phyloP scores from a whole-genome alignment of 1,140 invertebrate species.

The Drosophila burlai region DNA sequence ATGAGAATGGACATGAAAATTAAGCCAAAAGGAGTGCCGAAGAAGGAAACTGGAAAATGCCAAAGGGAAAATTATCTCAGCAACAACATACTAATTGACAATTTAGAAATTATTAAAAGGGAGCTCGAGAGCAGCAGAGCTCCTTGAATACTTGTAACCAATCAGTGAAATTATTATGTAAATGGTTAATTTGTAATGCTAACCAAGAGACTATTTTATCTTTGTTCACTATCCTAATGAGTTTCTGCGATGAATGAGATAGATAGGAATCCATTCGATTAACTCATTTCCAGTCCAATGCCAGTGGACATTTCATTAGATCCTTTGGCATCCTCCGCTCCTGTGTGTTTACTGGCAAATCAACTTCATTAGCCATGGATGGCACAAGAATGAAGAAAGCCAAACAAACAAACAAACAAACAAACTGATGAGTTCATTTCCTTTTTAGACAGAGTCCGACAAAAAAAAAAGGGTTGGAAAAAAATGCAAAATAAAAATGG shows the following conservation, averaged over 20 bases:
- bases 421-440: conserved; percentile 79
- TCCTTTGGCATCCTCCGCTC: background rate
- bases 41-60: conserved; percentile 14
- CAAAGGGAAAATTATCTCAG: background rate
- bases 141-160: background rate
- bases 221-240: background rate
- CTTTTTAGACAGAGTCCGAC: conserved; percentile 59
- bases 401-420: conserved; percentile 49
- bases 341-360: conserved; percentile 37
- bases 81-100: conserved; percentile 26
- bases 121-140: too few species aligned
- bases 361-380: conserved; percentile 67
- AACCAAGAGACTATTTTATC: background rate
- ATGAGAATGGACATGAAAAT: conserved; percentile 30
- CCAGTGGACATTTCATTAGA: conserved; percentile 23
- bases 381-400: conserved; percentile 32
- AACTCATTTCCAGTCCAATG: conserved; percentile 38
- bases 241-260: background rate
- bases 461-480: background rate
- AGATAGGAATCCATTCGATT: conserved; percentile 8
- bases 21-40: conserved; percentile 4
- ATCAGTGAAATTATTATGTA: background rate
- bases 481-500: conserved; percentile 2
- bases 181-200: background rate
- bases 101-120: conserved; percentile 17